These are phyloP conservation scores for Maniola hyperantus DNA, from an alignment of 2,888 invertebrate species.

Conservation along the genomic window DNA sequence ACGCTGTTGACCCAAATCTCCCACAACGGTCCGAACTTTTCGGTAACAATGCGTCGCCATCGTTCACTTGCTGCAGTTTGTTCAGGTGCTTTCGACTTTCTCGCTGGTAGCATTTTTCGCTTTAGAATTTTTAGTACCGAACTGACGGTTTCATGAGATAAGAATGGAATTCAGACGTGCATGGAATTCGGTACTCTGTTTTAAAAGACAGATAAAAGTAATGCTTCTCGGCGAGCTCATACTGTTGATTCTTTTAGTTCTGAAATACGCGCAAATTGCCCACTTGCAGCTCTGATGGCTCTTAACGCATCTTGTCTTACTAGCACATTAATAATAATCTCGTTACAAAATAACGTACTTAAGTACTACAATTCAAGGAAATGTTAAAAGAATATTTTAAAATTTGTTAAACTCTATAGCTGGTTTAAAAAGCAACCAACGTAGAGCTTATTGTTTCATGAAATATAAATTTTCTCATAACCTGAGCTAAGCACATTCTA, in stretches of 20 bases:
- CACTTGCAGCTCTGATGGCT: too few relatives aligned
- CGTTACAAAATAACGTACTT: too few relatives aligned
- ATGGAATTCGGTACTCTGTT: slow-evolving; percentile 14
- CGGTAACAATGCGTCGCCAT: slow-evolving; percentile 63
- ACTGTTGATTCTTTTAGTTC: too few relatives aligned
- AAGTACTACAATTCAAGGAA: background rate
- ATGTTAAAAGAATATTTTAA: background rate
- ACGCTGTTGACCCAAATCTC: slow-evolving; percentile 65
- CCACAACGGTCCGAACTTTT: slow-evolving; percentile 67
- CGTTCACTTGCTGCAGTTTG: slow-evolving; percentile 57
- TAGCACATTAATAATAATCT: too few relatives aligned
- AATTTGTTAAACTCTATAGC: background rate
- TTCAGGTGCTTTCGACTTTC: slow-evolving; percentile 60
- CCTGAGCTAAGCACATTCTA: slow-evolving; percentile 35
- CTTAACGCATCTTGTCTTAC: too few relatives aligned
- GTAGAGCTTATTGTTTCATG: slow-evolving; percentile 31
- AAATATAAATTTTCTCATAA: slow-evolving; percentile 39
- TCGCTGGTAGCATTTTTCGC: slow-evolving; percentile 46
- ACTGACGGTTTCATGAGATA: slow-evolving; percentile 38
- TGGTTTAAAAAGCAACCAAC: background rate
- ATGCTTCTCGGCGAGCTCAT: too few relatives aligned
- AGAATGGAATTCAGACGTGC: slow-evolving; percentile 30
- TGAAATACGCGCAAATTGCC: too few relatives aligned
- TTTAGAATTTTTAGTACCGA: slow-evolving; percentile 38
- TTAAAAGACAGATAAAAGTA: too few relatives aligned